These are phyloP conservation scores for Molossus alvarezi DNA, from an alignment of 2,797 vertebrate genomes.

Conservation along the genomic window DNA sequence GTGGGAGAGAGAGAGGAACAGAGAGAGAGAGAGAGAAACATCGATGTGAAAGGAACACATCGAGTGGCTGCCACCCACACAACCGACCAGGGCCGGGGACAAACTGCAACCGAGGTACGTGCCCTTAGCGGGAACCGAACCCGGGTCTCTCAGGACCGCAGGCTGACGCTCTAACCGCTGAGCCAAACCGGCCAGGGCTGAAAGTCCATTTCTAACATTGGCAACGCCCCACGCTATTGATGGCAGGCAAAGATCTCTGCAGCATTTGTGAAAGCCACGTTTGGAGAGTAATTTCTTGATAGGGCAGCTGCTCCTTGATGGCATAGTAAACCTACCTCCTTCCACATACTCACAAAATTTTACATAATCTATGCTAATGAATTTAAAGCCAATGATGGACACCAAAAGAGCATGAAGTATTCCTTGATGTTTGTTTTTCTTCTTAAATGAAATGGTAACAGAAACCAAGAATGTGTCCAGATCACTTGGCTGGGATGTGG, in stretches of 20 bases:
- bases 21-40: too few species aligned
- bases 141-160: too few species aligned
- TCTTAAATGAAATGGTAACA: constrained; percentile 46
- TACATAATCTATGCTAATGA: constrained; percentile 31
- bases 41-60: too few species aligned
- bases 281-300: constrained; percentile 12
- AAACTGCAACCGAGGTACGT: too few species aligned
- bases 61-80: too few species aligned
- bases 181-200: too few species aligned
- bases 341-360: not conserved
- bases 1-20: too few species aligned
- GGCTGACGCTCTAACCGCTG: too few species aligned
- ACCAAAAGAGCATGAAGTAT: not conserved
- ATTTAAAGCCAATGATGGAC: not conserved
- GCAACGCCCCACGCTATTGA: not conserved
- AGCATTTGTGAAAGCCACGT: not conserved
- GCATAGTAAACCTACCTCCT: not conserved
- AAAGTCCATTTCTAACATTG: constrained; percentile 10
- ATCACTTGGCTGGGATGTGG: not conserved
- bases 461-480: constrained; percentile 2
- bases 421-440: not conserved
- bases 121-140: too few species aligned
- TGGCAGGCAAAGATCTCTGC: constrained; percentile 6
- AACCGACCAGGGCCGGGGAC: too few species aligned
- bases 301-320: not conserved